These are phyloP conservation scores for Neolamprologus toae DNA, from an alignment of 2,113 vertebrate genomes.

Conservation along the genomic window DNA sequence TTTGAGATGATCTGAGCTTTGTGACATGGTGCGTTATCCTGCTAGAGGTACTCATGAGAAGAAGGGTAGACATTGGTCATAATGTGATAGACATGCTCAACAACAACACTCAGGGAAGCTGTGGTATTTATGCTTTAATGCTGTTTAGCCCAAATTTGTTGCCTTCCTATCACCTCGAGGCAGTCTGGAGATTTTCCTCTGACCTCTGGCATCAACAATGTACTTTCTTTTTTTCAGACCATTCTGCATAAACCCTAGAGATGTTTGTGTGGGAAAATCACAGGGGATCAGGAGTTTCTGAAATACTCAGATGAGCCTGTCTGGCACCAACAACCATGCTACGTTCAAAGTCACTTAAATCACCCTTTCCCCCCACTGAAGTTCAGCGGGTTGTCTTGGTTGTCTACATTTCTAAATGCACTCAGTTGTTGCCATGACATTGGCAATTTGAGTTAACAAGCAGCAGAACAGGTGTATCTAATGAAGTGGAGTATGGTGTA, in stretches of 20 bases:
- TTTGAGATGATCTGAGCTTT: background rate
- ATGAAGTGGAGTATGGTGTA: background rate
- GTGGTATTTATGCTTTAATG: background rate
- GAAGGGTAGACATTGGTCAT: background rate
- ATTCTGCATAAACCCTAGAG: background rate
- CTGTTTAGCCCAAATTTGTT: background rate
- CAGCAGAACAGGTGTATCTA: background rate
- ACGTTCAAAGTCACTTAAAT: background rate
- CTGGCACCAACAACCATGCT: background rate
- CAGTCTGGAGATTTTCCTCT: background rate
- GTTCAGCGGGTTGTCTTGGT: background rate
- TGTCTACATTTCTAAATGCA: background rate
- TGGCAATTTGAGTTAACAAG: background rate
- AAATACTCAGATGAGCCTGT: background rate
- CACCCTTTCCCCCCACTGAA: background rate
- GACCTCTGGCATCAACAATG: background rate
- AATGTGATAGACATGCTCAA: background rate
- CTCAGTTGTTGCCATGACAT: background rate
- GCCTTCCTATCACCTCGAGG: background rate
- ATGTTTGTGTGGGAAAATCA: background rate
- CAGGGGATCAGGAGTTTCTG: background rate
- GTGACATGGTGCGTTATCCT: background rate
- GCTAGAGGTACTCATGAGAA: background rate
- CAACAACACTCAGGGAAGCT: background rate
- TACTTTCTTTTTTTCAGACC: background rate